A percentile compares a stretch with the other conserved stretches of the same genome.
Evolutionary conservation across 37 sponge, comb jelly and placozoan genomes (phyloP).

Genomic region (Oopsacas minuta): DNA sequence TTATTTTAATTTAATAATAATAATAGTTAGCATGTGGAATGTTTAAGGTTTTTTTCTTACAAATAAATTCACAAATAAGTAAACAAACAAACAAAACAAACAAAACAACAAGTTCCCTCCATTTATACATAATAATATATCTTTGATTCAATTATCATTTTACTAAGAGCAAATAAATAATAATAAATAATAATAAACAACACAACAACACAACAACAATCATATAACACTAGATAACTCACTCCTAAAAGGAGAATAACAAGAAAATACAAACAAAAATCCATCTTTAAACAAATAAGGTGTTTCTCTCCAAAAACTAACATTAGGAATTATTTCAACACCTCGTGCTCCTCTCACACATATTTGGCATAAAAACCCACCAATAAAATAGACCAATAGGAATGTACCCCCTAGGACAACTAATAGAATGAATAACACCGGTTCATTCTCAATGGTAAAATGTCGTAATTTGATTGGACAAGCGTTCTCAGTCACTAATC

Average conservation of each 20-base stretch:
- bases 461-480: not conserved
- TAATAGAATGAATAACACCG: not conserved
- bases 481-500: not conserved
- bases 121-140: too few species aligned
- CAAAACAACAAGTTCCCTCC: too few species aligned
- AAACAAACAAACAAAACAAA: not conserved
- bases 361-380: slow-evolving; percentile 33
- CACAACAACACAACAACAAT: not conserved
- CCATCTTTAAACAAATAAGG: slow-evolving; percentile 46
- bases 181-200: too few species aligned
- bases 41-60: not conserved
- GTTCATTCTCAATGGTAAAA: not conserved
- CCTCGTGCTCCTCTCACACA: slow-evolving; percentile 45
- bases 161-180: too few species aligned
- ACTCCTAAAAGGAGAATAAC: not conserved
- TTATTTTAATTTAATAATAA: too few species aligned
- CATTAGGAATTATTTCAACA: slow-evolving; percentile 47
- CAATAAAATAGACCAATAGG: slow-evolving; percentile 37
- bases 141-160: too few species aligned
- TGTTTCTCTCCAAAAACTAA: slow-evolving; percentile 50
- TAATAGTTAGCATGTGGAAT: too few species aligned
- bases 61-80: not conserved
- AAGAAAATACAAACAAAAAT: not conserved
- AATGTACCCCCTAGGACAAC: not conserved
- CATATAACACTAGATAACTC: not conserved